Conservation (phyloP, 2,113 vertebrate species). For the Megaceryle torquata region DNA sequence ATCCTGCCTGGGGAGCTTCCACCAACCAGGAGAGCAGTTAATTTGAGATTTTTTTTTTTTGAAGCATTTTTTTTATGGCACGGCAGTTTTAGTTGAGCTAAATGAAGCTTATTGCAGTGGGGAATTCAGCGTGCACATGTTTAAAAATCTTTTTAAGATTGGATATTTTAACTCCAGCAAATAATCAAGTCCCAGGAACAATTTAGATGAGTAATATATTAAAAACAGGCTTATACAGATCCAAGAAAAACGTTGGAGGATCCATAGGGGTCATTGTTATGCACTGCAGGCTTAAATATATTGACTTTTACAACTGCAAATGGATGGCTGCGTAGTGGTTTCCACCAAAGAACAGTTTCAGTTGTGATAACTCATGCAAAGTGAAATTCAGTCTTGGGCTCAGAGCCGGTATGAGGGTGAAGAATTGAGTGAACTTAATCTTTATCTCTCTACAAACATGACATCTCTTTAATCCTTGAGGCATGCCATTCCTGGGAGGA, state of each 20-base stretch:
- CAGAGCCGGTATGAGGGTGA: constrained; percentile 26
- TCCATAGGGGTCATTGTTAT: constrained; percentile 68
- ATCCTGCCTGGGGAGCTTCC: constrained; percentile 65
- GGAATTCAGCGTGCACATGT: constrained; percentile 70
- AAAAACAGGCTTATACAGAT: constrained; percentile 59
- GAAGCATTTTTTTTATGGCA: constrained; percentile 45
- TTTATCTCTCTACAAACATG: constrained; percentile 59
- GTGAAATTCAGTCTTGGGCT: constrained; percentile 49
- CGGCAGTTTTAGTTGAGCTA: constrained; percentile 72
- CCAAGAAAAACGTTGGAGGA: constrained; percentile 66
- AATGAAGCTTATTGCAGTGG: constrained; percentile 70
- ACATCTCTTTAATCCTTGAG: constrained; percentile 57
- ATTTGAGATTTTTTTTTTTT: constrained; percentile 43
- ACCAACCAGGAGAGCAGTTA: constrained; percentile 70
- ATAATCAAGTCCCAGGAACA: constrained; percentile 61
- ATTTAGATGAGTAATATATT: constrained; percentile 75
- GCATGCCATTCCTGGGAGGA: constrained; percentile 55
- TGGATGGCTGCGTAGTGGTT: constrained; percentile 50
- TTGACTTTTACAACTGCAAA: constrained; percentile 67
- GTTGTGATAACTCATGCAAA: constrained; percentile 59
- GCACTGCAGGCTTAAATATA: constrained; percentile 64
- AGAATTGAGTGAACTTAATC: constrained; percentile 38
- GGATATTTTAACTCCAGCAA: constrained; percentile 67
- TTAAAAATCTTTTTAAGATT: constrained; percentile 69
- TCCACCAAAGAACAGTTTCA: constrained; percentile 49